These are phyloP conservation scores for Argyresthia albistria DNA, from an alignment of 2,888 invertebrate species.

Conservation along the genomic window DNA sequence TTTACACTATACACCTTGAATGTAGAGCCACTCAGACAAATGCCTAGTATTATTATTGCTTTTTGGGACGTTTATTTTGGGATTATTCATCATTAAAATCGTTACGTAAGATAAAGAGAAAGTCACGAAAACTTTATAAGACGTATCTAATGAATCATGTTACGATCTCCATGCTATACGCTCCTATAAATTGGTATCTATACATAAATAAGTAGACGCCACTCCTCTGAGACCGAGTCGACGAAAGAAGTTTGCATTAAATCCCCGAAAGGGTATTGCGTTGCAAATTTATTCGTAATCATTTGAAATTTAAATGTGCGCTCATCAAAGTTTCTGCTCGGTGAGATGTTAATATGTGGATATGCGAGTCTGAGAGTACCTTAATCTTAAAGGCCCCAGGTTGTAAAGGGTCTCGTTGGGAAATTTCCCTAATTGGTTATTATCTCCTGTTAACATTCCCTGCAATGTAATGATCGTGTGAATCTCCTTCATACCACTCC, in stretches of 20 bases:
- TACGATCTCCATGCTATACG: too few species aligned
- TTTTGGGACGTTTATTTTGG: too few species aligned
- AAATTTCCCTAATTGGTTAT: slow-evolving; percentile 28
- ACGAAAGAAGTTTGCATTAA: slow-evolving; percentile 29
- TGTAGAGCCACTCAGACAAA: too few species aligned
- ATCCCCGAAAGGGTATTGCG: slow-evolving; percentile 40
- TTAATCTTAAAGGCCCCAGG: slow-evolving; percentile 9
- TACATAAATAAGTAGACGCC: slow-evolving; percentile 3
- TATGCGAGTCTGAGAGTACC: slow-evolving; percentile 21
- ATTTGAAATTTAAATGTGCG: slow-evolving; percentile 62
- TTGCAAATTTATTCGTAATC: slow-evolving; percentile 58
- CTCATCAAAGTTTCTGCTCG: slow-evolving; percentile 52
- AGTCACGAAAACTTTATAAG: too few species aligned
- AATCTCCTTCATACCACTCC: not conserved
- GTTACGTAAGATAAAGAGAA: too few species aligned
- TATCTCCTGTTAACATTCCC: slow-evolving; percentile 16
- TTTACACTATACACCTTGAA: too few species aligned
- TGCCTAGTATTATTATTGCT: too few species aligned
- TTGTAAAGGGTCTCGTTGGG: slow-evolving; percentile 7
- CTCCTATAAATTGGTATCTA: not conserved
- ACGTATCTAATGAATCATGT: too few species aligned
- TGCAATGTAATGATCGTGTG: not conserved
- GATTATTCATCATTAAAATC: too few species aligned
- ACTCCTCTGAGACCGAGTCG: not conserved
- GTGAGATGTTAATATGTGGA: slow-evolving; percentile 32